Base-by-base conservation (phyloP, 2,113 vertebrate genomes). In the Sinosuthora webbiana region DNA sequence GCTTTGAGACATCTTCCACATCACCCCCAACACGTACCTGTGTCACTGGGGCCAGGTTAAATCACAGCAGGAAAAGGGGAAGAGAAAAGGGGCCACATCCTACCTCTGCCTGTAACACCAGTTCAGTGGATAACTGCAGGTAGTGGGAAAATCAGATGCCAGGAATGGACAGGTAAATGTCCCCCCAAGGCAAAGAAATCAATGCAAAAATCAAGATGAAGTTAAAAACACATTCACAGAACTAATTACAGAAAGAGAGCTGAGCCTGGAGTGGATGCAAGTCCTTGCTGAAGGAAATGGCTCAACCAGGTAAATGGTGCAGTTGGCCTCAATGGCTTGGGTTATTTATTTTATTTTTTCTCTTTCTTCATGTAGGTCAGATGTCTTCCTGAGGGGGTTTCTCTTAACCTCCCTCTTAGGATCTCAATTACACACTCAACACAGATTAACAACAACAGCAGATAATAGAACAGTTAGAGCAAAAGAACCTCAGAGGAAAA, bases 401-500 rank as follows among this genome's bases (percentile, higher is more conserved):
- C 78, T 95, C 81, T 92, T 91, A 96, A 97, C 85, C 71, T 95
- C 70, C 50, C 86, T 91, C 90, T 90, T 50, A 94, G 92, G 92
- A 95, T 94, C 92, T 97, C 95, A 87, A 88, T 96, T 97, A 94
- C 70, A 94, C 83, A 88, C 92, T 94, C 82, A 41, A 60, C 89
- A 67, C 88, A 95, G 90, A 96, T 96, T 95, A 96, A 95, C 90
- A 92, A 76, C 92, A 93, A 78, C 84, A 84, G 63, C 81, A 96
- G 88, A 86, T 87, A 94, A 96, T 70, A 80, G 89, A 95, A 89
- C 59, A 90, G 91, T 94, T 86, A 94, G 33, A 95, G 93, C 59
- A 95, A 94, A 91, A 89, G 89, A 78, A 87, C 67, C 94, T 96
- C 81, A 18, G 79, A 90, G 93, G 94, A 78, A 69, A 90, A 88